These are phyloP conservation scores for Scaptomyza flava DNA, from an alignment of 2,888 invertebrate genomes.

Conservation along the genomic window DNA sequence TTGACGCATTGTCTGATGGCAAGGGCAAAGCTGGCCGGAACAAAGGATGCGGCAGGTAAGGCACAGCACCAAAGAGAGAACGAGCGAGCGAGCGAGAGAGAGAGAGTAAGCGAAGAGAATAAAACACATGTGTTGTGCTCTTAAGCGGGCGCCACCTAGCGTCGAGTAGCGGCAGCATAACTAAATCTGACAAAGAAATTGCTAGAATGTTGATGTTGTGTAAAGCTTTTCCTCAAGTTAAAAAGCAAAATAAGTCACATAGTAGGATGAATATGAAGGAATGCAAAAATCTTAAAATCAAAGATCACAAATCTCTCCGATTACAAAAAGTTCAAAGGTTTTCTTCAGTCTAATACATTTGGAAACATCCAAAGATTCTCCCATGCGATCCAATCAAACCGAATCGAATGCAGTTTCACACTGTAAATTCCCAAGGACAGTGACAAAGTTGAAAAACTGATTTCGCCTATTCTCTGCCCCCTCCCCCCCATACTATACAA, in stretches of 20 bases:
- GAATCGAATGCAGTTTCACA: conserved; percentile 3
- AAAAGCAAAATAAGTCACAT: too few species aligned
- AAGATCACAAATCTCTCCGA: too few species aligned
- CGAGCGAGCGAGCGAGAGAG: conserved; percentile 7
- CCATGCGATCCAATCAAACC: conserved; percentile 4
- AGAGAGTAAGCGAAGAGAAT: background rate
- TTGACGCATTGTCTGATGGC: conserved; percentile 60
- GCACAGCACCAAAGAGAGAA: conserved; percentile 17
- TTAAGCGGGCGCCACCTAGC: conserved; percentile 39
- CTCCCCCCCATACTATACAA: background rate
- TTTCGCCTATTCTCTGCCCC: too few species aligned
- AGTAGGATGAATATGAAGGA: too few species aligned
- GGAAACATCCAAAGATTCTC: background rate
- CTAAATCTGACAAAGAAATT: conserved; percentile 1
- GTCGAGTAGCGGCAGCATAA: conserved; percentile 36
- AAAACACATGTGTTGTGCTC: conserved; percentile 17
- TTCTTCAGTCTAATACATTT: too few species aligned
- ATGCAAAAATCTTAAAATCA: too few species aligned
- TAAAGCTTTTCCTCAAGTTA: too few species aligned
- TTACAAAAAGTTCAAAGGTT: too few species aligned
- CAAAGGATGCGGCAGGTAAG: conserved; percentile 55
- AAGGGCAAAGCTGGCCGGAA: conserved; percentile 45
- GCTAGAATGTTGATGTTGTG: background rate
- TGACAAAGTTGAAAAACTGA: conserved; percentile 12
- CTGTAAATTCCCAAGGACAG: conserved; percentile 8